A percentile compares a stretch with the other conserved stretches of the same genome.
phyloP scores from a whole-genome alignment of 2,113 vertebrate species.

The Phylloscopus trochiloides region DNA sequence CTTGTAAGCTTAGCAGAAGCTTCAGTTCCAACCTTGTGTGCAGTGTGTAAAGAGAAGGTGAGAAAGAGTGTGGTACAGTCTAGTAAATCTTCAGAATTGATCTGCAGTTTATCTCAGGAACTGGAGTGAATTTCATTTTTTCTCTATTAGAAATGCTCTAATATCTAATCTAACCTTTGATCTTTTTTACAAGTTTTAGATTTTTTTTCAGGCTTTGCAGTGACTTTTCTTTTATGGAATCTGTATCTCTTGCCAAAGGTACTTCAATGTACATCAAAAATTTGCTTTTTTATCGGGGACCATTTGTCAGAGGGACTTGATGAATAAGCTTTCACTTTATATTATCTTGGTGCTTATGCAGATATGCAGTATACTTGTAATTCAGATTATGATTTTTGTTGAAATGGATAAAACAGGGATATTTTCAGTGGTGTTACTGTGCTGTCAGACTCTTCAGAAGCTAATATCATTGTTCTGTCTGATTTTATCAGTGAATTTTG shows the following conservation, averaged over 20 bases:
- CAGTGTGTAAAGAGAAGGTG: not conserved
- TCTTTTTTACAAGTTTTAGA: not conserved
- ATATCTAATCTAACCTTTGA: not conserved
- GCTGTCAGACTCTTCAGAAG: not conserved
- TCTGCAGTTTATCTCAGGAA: slow-evolving; percentile 6
- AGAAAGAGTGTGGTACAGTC: not conserved
- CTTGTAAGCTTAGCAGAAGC: not conserved
- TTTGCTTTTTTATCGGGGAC: slow-evolving; percentile 8
- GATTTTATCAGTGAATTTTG: not conserved
- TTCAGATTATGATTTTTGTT: not conserved
- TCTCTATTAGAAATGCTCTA: not conserved
- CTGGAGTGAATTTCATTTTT: not conserved
- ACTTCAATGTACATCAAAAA: not conserved
- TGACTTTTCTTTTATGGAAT: not conserved
- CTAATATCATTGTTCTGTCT: not conserved
- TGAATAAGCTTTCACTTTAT: not conserved
- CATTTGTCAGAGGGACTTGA: slow-evolving; percentile 21
- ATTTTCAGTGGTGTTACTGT: not conserved
- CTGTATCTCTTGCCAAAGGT: not conserved
- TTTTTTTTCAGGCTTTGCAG: not conserved
- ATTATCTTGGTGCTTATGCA: not conserved
- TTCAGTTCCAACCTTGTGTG: not conserved
- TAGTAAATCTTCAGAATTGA: not conserved
- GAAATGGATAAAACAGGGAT: not conserved
- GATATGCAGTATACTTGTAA: not conserved